phyloP scores from a whole-genome alignment of 1,140 invertebrate species.

The Monochamus saltuarius region DNA sequence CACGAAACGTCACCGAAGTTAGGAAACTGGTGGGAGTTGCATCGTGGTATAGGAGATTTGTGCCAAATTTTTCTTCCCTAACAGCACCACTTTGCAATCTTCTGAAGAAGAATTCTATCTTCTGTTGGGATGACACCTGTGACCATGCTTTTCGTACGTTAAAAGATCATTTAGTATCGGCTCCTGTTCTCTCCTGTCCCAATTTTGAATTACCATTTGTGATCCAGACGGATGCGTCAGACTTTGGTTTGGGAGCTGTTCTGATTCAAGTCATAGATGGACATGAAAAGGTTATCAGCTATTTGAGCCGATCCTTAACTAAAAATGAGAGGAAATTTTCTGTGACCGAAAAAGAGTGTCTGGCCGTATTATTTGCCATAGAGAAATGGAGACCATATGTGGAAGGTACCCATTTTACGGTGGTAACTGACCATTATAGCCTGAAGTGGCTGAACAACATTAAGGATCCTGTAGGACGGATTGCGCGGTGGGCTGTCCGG shows the following conservation, averaged over 20 bases:
- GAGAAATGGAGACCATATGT: constrained; percentile 47
- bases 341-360: constrained; percentile 53
- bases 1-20: constrained; percentile 30
- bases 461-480: constrained; percentile 36
- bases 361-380: constrained; percentile 51
- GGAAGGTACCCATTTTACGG: constrained; percentile 46
- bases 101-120: constrained; percentile 14
- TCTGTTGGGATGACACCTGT: background rate
- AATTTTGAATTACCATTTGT: constrained; percentile 16
- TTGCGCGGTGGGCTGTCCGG: constrained; percentile 15
- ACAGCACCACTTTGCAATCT: constrained; percentile 36
- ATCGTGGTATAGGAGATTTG: constrained; percentile 18
- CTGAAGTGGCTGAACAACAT: constrained; percentile 48
- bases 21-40: constrained; percentile 9
- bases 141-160: background rate
- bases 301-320: constrained; percentile 47
- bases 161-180: background rate
- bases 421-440: constrained; percentile 52
- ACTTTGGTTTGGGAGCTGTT: constrained; percentile 33
- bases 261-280: constrained; percentile 4
- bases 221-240: constrained; percentile 30
- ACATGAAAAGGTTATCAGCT: constrained; percentile 45
- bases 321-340: constrained; percentile 51
- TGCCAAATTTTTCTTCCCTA: constrained; percentile 10
- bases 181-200: constrained; percentile 17